phyloP scores from a whole-genome alignment of 2,113 vertebrate genomes.

The Coptodon rendalli region DNA sequence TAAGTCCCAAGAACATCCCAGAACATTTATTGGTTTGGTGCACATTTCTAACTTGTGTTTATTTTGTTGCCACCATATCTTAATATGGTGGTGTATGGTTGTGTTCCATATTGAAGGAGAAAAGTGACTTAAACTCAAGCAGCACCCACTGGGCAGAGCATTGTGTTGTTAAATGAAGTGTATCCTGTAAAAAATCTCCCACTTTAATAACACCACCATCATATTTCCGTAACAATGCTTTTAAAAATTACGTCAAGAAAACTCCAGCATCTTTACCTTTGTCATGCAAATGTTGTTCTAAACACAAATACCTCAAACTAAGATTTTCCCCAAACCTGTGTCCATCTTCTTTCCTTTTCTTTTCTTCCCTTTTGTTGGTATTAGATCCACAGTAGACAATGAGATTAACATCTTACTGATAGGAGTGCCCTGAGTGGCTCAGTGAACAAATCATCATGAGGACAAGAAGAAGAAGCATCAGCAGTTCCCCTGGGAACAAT shows the following conservation, averaged over 20 bases:
- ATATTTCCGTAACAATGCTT: neutral
- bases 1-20: neutral
- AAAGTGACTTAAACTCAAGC: neutral
- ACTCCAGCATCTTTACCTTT: neutral
- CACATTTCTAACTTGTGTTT: neutral
- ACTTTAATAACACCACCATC: neutral
- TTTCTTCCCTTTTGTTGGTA: neutral
- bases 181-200: neutral
- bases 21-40: neutral
- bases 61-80: neutral
- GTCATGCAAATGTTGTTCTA: neutral
- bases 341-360: neutral
- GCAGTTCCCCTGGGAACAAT: neutral
- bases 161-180: neutral
- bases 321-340: neutral
- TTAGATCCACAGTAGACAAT: neutral
- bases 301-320: neutral
- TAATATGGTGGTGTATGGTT: neutral
- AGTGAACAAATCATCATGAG: neutral
- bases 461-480: neutral
- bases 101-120: neutral
- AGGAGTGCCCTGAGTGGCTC: neutral
- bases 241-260: fast-evolving
- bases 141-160: neutral
- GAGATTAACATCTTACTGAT: neutral